Evolutionary conservation across 2,888 invertebrate species (phyloP).

Genomic region (Cecidostiba fungosa): DNA sequence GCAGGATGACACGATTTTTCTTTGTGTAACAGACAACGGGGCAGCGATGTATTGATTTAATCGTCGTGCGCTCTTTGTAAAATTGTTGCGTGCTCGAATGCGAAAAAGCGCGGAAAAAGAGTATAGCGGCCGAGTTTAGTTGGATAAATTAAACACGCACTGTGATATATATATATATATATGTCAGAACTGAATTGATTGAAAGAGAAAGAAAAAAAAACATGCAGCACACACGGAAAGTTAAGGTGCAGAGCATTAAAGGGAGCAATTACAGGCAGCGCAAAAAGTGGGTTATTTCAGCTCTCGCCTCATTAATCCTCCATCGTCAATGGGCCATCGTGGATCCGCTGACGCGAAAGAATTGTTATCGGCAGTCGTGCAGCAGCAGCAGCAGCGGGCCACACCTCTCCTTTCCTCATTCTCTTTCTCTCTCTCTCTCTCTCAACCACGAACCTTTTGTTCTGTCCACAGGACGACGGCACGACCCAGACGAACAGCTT

Average conservation of each 20-base stretch:
- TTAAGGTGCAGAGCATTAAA: conserved; percentile 17
- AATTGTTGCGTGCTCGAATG: too few relatives aligned
- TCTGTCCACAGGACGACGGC: conserved; percentile 85
- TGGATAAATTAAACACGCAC: too few relatives aligned
- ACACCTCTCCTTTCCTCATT: not conserved
- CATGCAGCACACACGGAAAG: not conserved
- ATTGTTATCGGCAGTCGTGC: conserved; percentile 50
- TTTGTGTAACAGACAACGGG: not conserved
- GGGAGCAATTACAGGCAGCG: conserved; percentile 34
- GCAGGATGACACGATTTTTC: not conserved
- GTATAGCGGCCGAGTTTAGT: too few relatives aligned
- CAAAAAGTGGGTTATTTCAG: conserved; percentile 60
- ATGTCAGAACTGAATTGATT: not conserved
- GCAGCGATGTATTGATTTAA: not conserved
- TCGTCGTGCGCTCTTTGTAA: too few relatives aligned
- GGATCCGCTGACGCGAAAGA: conserved; percentile 57
- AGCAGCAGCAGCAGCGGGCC: not conserved
- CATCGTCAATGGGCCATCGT: conserved; percentile 55
- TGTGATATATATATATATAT: too few relatives aligned
- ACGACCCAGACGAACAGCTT: conserved; percentile 91
- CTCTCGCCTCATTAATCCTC: conserved; percentile 57
- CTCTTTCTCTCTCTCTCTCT: conserved; percentile 3
- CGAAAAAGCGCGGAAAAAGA: too few relatives aligned
- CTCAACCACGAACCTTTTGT: conserved; percentile 42
- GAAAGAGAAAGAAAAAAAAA: conserved; percentile 5